A percentile compares a stretch with the other conserved stretches of the same genome.
Conservation (phyloP, 2,888 invertebrate genomes). For the Cantharis lateralis region DNA sequence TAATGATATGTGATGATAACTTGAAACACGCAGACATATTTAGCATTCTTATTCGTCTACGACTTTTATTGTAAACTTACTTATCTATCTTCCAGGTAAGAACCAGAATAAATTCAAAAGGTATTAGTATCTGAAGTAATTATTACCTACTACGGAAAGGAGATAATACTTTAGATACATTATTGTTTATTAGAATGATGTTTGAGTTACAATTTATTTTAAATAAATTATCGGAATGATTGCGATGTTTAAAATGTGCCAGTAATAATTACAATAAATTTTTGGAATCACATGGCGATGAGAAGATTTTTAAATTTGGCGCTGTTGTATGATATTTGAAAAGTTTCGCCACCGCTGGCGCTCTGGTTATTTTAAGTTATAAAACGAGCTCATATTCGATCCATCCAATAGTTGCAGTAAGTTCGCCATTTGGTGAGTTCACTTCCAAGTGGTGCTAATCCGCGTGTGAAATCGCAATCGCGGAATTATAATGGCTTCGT, state of each 20-base stretch:
- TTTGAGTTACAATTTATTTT: background rate
- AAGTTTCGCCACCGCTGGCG: background rate
- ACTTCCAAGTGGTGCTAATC: background rate
- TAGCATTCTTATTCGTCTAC: background rate
- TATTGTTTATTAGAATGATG: background rate
- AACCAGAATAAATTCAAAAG: background rate
- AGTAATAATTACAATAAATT: background rate
- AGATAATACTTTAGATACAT: background rate
- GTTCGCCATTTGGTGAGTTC: background rate
- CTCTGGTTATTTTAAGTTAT: slow-evolving; percentile 1
- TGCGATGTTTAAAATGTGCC: background rate
- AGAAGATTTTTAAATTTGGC: background rate
- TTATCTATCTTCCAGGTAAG: background rate
- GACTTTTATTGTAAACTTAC: background rate
- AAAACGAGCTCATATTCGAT: background rate
- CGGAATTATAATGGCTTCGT: slow-evolving; percentile 23
- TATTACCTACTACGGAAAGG: no score
- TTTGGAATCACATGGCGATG: background rate
- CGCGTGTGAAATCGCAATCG: slow-evolving; percentile 23
- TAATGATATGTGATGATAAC: no score
- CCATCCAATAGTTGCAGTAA: background rate
- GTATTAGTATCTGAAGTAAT: no score
- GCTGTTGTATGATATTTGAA: background rate
- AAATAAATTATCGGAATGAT: background rate
- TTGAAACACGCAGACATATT: no score